Base-by-base conservation (phyloP, 2,888 invertebrate genomes). In the Temnothorax ravouxi region DNA sequence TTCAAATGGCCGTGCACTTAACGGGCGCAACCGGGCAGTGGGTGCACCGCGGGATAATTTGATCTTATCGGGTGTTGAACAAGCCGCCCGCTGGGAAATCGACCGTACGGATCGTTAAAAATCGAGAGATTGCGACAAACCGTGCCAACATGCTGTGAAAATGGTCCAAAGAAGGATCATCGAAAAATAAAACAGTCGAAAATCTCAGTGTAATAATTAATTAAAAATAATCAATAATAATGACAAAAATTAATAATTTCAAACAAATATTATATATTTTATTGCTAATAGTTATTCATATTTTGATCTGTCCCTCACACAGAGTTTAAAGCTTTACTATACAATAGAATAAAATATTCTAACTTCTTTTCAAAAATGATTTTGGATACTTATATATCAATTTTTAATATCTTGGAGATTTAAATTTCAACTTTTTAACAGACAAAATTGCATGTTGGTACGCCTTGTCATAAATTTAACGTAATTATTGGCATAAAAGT, bases 31-130 rank as follows among this genome's bases (percentile, higher is more conserved):
- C 59, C 38, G 18, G 47, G 34, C 18, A 38, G 69, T 44, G 59
- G 9, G 59, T 21, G 47, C 15, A 69, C 47, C 34, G 67, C 67
- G 15, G 56, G 18, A 79, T 80, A 80, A 80, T 61, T 80, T 59
- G 79, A 80, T 50, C 47, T 80, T 50, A 80, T 61, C 71, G 59
- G 13, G 50, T 59, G 59, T 61, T 56, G 69, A 59, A 61, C 38
- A 47, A 67, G 59, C 47, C 38, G 47, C 13, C 34, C 69, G 47
- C 47, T 59, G 66, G 47, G 47, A 59, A 77, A 77, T 44, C 59
- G 71, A 38, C 13, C 34, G 38, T 15, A 21, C 6, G 41, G 5
- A 25, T 54, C 25, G 64, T 67, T 62, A 75, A 75, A 62, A 76
- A 76, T 74, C 59, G 41, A 74, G n/a, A 62, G 38, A 76, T 44